A percentile compares a stretch with the other conserved stretches of the same genome.
Evolutionary conservation across 2,113 vertebrate species (phyloP).

Genomic region (Platycercus adscitus): DNA sequence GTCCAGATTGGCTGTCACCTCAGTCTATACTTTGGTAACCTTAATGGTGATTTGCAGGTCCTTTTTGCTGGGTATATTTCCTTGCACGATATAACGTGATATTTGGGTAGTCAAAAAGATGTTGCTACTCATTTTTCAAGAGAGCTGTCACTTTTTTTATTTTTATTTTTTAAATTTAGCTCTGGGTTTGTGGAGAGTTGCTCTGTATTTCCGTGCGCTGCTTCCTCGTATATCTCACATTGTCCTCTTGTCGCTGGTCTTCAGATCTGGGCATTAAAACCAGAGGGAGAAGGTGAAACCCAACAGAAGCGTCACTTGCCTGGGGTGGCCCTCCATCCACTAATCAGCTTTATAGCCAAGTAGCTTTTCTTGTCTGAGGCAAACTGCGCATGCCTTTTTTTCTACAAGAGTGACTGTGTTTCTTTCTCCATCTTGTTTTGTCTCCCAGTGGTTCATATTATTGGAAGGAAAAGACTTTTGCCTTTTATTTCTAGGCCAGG

Average conservation of each 20-base stretch:
- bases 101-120: neutral
- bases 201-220: rapidly evolving
- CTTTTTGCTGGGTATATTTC: neutral
- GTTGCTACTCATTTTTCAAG: neutral
- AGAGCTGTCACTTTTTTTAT: neutral
- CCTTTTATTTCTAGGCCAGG: neutral
- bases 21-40: neutral
- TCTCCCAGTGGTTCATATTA: neutral
- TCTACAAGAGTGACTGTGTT: rapidly evolving
- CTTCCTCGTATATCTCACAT: neutral
- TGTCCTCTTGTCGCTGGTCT: neutral
- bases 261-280: neutral
- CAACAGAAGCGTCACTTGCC: neutral
- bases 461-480: neutral
- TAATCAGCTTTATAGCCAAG: neutral
- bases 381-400: neutral
- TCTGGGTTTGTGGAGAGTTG: neutral
- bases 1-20: neutral
- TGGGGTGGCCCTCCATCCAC: neutral
- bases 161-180: neutral
- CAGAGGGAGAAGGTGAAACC: neutral
- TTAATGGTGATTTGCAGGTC: neutral
- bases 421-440: neutral
- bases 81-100: neutral
- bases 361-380: neutral